Evolutionary conservation across 1,140 invertebrate species (phyloP).

Genomic region (Hylyphantes graminicola): DNA sequence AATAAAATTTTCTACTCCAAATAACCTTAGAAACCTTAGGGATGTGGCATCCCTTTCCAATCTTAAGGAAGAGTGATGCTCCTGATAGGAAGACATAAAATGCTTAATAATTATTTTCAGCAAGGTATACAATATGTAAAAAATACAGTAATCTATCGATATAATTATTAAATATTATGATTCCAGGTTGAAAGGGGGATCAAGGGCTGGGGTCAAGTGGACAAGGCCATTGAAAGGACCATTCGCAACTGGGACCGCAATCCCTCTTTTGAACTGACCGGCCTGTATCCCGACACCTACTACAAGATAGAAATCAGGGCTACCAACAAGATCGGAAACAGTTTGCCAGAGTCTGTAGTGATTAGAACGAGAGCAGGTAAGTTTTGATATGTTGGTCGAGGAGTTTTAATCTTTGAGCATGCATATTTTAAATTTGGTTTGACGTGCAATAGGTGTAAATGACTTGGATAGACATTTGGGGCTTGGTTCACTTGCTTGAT

Average conservation of each 20-base stretch:
- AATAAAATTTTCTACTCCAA: no score
- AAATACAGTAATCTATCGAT: neutral
- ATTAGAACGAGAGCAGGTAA: slow-evolving; percentile 81
- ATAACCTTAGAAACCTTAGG: no score
- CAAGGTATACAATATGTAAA: neutral
- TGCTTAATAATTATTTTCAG: no score
- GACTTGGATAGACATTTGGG: no score
- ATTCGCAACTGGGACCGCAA: slow-evolving; percentile 39
- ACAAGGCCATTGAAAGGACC: slow-evolving; percentile 6
- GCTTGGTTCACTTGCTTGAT: no score
- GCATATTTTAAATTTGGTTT: no score
- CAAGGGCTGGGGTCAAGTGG: slow-evolving; percentile 27
- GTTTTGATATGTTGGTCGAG: neutral
- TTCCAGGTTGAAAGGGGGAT: slow-evolving; percentile 40
- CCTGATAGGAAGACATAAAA: no score
- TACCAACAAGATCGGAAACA: slow-evolving; percentile 85
- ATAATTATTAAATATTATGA: neutral
- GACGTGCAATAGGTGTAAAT: no score
- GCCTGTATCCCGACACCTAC: slow-evolving; percentile 78
- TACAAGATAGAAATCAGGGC: slow-evolving; percentile 86
- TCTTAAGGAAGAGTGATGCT: no score
- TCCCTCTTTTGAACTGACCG: slow-evolving; percentile 40
- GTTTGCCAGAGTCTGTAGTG: slow-evolving; percentile 77
- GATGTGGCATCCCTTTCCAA: no score
- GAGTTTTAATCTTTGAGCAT: no score